Evolutionary conservation across 2,888 invertebrate species (phyloP).

Genomic region (Lucinisca nassula): DNA sequence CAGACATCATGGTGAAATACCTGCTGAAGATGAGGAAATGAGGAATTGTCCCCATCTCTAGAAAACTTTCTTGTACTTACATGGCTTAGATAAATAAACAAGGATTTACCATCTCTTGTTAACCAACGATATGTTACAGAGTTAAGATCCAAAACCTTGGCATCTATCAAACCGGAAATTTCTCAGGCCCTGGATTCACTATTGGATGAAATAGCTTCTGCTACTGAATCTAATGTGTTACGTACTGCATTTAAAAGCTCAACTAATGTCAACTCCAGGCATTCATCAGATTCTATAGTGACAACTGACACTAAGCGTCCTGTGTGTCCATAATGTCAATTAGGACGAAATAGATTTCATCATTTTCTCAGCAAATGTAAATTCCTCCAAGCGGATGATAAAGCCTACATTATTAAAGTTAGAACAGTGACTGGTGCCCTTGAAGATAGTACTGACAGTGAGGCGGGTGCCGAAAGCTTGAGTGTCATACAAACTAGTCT

Average conservation of each 20-base stretch:
- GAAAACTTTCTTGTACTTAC: slow-evolving; percentile 58
- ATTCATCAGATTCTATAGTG: too few relatives aligned
- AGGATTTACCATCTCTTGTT: slow-evolving; percentile 55
- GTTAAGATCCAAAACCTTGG: slow-evolving; percentile 55
- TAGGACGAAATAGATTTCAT: slow-evolving; percentile 4
- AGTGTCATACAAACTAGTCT: background rate
- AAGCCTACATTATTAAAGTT: background rate
- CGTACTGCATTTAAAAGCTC: background rate
- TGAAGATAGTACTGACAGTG: background rate
- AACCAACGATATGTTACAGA: slow-evolving; percentile 70
- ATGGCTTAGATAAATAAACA: slow-evolving; percentile 63
- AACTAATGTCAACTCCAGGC: background rate
- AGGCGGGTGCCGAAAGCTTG: background rate
- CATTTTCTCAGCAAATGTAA: background rate
- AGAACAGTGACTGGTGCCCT: background rate
- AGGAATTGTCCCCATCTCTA: slow-evolving; percentile 59
- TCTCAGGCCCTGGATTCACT: slow-evolving; percentile 32
- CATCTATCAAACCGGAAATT: too few relatives aligned
- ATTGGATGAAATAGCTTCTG: background rate
- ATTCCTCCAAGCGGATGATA: background rate
- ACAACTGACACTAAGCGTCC: background rate
- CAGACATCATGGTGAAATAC: slow-evolving; percentile 57
- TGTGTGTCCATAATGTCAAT: slow-evolving; percentile 48
- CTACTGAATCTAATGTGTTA: background rate
- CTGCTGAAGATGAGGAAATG: slow-evolving; percentile 58